Percentiles rank a stretch among this genome's conserved stretches.
phyloP scores from a whole-genome alignment of 2,888 invertebrate species.

The Aspidapion aeneum region DNA sequence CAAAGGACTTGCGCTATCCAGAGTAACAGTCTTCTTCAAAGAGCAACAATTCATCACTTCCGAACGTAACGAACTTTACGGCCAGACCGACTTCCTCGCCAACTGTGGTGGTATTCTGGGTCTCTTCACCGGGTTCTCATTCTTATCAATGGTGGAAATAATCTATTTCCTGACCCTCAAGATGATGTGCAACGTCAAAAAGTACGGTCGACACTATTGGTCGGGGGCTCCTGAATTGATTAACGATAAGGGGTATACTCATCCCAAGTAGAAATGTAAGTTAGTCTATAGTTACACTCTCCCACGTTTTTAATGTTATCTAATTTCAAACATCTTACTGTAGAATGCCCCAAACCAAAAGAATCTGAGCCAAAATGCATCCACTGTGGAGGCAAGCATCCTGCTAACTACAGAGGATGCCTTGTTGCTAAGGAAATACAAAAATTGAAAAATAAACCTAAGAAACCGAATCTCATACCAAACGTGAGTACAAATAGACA shows the following conservation, averaged over 20 bases:
- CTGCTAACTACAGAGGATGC: too few species aligned
- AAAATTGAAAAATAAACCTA: too few species aligned
- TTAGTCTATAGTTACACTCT: too few species aligned
- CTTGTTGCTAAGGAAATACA: too few species aligned
- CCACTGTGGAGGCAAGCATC: too few species aligned
- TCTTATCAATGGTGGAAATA: slow-evolving; percentile 60
- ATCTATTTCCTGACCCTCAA: slow-evolving; percentile 56
- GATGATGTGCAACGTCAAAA: slow-evolving; percentile 50
- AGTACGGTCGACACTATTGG: slow-evolving; percentile 47
- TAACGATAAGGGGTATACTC: slow-evolving; percentile 37
- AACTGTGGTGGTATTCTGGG: slow-evolving; percentile 58
- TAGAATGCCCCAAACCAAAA: too few species aligned
- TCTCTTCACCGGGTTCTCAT: slow-evolving; percentile 61
- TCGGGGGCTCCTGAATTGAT: slow-evolving; percentile 39
- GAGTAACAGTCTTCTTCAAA: slow-evolving; percentile 68
- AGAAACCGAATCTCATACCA: too few species aligned
- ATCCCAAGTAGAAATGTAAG: slow-evolving; percentile 27
- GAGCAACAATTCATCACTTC: slow-evolving; percentile 59
- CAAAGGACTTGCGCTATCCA: slow-evolving; percentile 55
- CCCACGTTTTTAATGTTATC: too few species aligned
- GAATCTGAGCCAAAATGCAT: too few species aligned
- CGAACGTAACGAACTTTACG: slow-evolving; percentile 55
- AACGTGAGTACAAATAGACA: too few species aligned
- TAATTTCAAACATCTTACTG: too few species aligned
- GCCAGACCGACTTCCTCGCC: slow-evolving; percentile 55